These are phyloP conservation scores for Dendroctonus ponderosae DNA, from an alignment of 1,140 invertebrate genomes.

Conservation along the genomic window DNA sequence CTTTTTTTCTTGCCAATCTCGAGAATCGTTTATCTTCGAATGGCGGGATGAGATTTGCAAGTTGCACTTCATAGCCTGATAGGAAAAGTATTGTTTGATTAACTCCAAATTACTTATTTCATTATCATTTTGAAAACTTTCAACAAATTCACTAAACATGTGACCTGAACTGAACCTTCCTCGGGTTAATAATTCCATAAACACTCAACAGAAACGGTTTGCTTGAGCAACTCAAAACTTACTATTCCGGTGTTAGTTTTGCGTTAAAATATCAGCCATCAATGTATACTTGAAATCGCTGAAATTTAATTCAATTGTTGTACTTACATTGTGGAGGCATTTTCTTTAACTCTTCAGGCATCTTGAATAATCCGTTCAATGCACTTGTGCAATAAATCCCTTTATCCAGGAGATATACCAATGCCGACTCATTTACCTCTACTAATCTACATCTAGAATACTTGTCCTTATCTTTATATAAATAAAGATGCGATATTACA, in stretches of 20 bases:
- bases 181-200: too few relatives aligned
- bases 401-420: slow-evolving; percentile 34
- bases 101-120: too few relatives aligned
- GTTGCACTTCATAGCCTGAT: slow-evolving; percentile 39
- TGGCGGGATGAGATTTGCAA: slow-evolving; percentile 42
- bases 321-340: slow-evolving; percentile 37
- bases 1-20: slow-evolving; percentile 5
- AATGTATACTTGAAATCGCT: not conserved
- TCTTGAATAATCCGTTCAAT: slow-evolving; percentile 28
- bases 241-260: too few relatives aligned
- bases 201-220: too few relatives aligned
- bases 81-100: too few relatives aligned
- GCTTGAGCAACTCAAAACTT: too few relatives aligned
- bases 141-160: not conserved
- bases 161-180: too few relatives aligned
- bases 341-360: slow-evolving; percentile 33
- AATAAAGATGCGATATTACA: slow-evolving; percentile 17
- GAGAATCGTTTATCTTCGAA: slow-evolving; percentile 38
- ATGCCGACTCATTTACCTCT: slow-evolving; percentile 21
- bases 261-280: too few relatives aligned
- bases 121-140: too few relatives aligned
- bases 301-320: not conserved
- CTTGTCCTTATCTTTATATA: slow-evolving; percentile 29
- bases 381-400: slow-evolving; percentile 22
- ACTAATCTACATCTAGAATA: slow-evolving; percentile 38